Evolutionary conservation across 2,797 vertebrate species (phyloP).

Genomic region (Buceros bicornis): DNA sequence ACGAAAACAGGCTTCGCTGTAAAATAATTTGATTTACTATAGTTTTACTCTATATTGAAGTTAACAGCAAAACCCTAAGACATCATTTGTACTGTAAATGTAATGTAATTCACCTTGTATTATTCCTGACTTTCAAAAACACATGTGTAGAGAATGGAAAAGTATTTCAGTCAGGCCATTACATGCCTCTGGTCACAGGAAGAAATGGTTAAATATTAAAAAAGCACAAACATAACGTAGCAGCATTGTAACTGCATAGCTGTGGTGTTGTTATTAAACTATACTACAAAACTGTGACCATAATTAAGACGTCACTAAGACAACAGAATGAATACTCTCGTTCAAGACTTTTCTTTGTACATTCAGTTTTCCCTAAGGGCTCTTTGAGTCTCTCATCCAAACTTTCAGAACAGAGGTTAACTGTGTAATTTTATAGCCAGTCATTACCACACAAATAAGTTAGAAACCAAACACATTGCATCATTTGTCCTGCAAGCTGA

Average conservation of each 20-base stretch:
- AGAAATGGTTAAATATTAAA: not conserved
- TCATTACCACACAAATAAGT: not conserved
- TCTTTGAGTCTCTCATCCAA: not conserved
- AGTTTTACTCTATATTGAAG: not conserved
- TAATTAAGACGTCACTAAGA: slow-evolving; percentile 12
- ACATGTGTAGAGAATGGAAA: not conserved
- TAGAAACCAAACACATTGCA: not conserved
- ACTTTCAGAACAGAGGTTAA: not conserved
- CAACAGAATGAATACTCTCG: not conserved
- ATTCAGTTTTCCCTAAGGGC: not conserved
- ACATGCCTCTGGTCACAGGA: not conserved
- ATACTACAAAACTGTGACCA: not conserved
- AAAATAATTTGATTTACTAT: not conserved
- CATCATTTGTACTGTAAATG: not conserved
- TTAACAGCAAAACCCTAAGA: not conserved
- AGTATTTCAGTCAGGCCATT: not conserved
- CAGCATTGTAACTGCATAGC: not conserved
- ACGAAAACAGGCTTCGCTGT: not conserved
- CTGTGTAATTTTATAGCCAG: not conserved
- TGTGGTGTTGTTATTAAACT: not conserved
- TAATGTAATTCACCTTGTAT: not conserved
- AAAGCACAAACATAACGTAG: not conserved
- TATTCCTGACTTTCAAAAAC: not conserved
- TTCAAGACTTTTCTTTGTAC: not conserved
- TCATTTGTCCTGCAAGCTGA: not conserved